Percentiles rank a stretch among this genome's conserved stretches.
Evolutionary conservation across 2,888 invertebrate species (phyloP).

Genomic region (Ormyrus labotus): DNA sequence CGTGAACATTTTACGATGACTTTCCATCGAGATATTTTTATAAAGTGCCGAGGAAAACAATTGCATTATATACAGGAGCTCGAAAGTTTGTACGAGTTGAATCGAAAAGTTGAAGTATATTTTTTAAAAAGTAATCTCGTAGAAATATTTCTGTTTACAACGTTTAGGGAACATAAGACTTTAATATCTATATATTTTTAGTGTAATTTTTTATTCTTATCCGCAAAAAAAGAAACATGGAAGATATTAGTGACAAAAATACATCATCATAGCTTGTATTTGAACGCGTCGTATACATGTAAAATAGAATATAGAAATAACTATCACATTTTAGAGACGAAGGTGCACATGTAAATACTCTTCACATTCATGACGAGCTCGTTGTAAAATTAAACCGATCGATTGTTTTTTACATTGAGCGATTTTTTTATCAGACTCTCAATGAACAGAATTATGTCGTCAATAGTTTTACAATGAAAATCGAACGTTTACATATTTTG

Average conservation of each 20-base stretch:
- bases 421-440: conserved; percentile 43
- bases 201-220: conserved; percentile 22
- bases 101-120: neutral
- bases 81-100: too few species aligned
- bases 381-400: conserved; percentile 51
- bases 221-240: too few species aligned
- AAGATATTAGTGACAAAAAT: conserved; percentile 12
- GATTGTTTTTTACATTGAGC: conserved; percentile 49
- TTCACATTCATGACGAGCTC: conserved; percentile 53
- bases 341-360: conserved; percentile 53
- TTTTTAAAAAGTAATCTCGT: conserved; percentile 3
- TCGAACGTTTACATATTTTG: conserved; percentile 17
- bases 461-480: conserved; percentile 23
- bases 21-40: too few species aligned
- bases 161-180: neutral
- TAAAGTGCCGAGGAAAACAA: too few species aligned
- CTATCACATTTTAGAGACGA: conserved; percentile 43
- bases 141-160: conserved; percentile 16
- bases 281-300: conserved; percentile 38
- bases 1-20: too few species aligned
- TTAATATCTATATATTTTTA: conserved; percentile 30
- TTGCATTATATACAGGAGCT: too few species aligned
- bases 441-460: conserved; percentile 40
- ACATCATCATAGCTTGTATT: conserved; percentile 29
- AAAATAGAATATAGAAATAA: conserved; percentile 46